These are phyloP conservation scores for Willisornis vidua DNA, from an alignment of 2,113 vertebrate species.

Conservation along the genomic window DNA sequence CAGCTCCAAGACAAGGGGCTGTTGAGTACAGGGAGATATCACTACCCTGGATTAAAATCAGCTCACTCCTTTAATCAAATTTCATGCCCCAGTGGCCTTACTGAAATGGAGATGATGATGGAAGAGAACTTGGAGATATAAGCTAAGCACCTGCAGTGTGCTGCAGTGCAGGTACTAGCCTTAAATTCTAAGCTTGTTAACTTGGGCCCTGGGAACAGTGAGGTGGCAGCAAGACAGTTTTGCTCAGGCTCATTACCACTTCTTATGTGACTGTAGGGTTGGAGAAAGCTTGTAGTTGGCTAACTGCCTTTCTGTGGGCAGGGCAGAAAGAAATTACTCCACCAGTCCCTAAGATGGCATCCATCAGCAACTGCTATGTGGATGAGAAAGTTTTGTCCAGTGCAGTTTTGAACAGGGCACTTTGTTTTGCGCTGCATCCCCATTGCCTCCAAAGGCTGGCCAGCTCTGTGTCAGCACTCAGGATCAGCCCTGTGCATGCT, in stretches of 20 bases:
- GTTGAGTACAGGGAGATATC: background rate
- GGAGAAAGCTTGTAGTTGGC: background rate
- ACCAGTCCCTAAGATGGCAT: background rate
- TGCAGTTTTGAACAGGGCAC: background rate
- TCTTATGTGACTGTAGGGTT: fast-evolving
- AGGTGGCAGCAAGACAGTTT: fast-evolving
- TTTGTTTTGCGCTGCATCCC: background rate
- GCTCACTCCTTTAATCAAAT: background rate
- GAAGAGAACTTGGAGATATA: background rate
- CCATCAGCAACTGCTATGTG: background rate
- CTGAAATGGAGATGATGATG: background rate
- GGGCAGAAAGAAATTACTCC: background rate
- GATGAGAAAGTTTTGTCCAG: background rate
- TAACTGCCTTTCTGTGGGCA: background rate
- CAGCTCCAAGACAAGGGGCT: background rate
- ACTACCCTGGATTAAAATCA: background rate
- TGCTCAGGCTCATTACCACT: background rate
- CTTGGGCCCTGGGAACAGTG: background rate
- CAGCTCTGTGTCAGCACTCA: background rate
- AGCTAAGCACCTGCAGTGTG: background rate
- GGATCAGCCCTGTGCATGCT: fast-evolving
- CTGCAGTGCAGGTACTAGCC: background rate
- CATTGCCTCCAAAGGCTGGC: background rate
- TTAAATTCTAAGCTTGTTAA: background rate
- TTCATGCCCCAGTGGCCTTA: background rate